Percentiles rank a stretch among this genome's conserved stretches.
phyloP scores from a whole-genome alignment of 1,140 invertebrate genomes.

The Drosophila pruinosa region DNA sequence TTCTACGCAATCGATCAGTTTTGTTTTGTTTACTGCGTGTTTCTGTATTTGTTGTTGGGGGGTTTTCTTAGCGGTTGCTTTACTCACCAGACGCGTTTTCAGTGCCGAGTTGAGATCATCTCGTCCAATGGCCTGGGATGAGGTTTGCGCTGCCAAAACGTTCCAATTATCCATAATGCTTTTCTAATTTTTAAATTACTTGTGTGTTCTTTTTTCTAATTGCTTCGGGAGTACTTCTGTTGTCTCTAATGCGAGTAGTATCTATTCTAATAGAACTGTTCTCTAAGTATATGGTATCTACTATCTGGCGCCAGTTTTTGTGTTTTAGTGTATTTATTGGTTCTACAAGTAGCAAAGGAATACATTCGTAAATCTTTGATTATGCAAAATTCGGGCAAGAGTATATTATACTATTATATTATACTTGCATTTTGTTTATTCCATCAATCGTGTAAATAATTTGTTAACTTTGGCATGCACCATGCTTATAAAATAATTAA shows the following conservation, averaged over 20 bases:
- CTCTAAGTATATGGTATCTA: conserved; percentile 12
- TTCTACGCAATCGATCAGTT: conserved; percentile 39
- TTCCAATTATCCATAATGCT: conserved; percentile 80
- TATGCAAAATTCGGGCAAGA: not conserved
- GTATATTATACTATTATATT: not conserved
- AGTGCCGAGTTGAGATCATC: conserved; percentile 52
- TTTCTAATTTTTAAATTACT: conserved; percentile 17
- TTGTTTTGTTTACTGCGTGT: conserved; percentile 62
- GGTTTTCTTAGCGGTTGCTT: not conserved
- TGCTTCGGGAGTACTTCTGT: not conserved
- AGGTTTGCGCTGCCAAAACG: conserved; percentile 81
- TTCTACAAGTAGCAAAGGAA: conserved; percentile 47
- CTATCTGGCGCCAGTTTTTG: conserved; percentile 17
- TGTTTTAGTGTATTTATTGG: conserved; percentile 9
- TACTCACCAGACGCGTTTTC: conserved; percentile 79
- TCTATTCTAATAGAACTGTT: conserved; percentile 30
- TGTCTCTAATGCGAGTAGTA: not conserved
- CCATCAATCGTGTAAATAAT: not conserved
- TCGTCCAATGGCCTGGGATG: conserved; percentile 71
- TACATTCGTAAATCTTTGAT: conserved; percentile 42
- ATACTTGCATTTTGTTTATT: not conserved
- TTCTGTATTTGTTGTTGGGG: not conserved
- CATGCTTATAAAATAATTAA: not conserved
- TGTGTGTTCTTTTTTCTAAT: conserved; percentile 4
- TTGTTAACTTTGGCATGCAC: not conserved